A percentile compares a stretch with the other conserved stretches of the same genome.
Evolutionary conservation across 2,797 vertebrate species (phyloP).

Genomic region (Hippoglossus hippoglossus): DNA sequence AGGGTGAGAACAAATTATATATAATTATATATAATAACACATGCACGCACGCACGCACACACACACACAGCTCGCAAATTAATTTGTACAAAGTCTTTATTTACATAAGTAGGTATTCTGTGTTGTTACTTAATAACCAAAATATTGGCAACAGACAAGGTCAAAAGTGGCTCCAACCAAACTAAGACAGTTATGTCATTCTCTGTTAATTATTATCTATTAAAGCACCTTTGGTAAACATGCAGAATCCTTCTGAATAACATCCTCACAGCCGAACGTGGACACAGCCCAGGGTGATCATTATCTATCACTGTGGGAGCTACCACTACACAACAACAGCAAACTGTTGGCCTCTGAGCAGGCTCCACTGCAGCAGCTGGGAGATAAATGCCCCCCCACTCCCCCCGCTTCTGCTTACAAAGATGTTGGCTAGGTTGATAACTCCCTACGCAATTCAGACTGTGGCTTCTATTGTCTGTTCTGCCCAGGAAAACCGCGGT

Average conservation of each 20-base stretch:
- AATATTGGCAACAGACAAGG: not conserved
- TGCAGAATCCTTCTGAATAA: not conserved
- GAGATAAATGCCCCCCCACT: no score
- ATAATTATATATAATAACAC: no score
- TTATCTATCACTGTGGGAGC: not conserved
- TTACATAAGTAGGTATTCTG: not conserved
- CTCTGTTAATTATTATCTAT: constrained; percentile 10
- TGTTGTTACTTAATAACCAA: not conserved
- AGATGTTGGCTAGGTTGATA: not conserved
- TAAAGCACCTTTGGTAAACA: not conserved
- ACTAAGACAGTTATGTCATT: not conserved
- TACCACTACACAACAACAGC: not conserved
- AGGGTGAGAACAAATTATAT: no score
- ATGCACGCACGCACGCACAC: no score
- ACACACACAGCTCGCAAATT: not conserved
- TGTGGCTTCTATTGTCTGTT: not conserved
- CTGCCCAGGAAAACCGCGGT: not conserved
- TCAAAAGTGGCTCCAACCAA: no score
- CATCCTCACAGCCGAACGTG: not conserved
- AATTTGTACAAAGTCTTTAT: not conserved
- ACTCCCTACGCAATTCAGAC: not conserved
- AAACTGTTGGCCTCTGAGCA: not conserved
- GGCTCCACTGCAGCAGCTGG: constrained; percentile 3
- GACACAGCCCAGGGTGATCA: not conserved
- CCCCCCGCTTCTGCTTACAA: not conserved